These are phyloP conservation scores for human (Homo sapiens) DNA, from an alignment of 2,113 vertebrate genomes.

Conservation along the genomic window DNA sequence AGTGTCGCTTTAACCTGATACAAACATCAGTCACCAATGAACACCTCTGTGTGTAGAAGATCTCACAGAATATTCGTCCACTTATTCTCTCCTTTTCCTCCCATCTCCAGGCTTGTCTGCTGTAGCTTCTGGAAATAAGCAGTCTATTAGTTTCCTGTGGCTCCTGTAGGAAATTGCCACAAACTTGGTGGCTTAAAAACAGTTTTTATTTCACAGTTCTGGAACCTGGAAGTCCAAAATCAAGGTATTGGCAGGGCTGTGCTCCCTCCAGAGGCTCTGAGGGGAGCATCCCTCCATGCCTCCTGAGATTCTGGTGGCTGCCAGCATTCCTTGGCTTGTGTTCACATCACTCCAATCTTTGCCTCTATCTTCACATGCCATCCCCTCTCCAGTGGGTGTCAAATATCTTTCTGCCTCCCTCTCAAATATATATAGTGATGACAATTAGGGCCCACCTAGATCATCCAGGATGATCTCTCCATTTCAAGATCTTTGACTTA, in stretches of 20 bases:
- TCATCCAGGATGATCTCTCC: background rate
- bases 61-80: background rate
- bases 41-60: background rate
- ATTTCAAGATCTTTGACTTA: background rate
- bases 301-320: background rate
- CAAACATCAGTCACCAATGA: background rate
- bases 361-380: background rate
- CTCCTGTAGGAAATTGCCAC: background rate
- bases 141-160: background rate
- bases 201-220: background rate
- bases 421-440: background rate
- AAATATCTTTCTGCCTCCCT: background rate
- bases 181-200: background rate
- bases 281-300: background rate
- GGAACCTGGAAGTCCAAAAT: background rate
- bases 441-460: background rate
- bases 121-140: background rate
- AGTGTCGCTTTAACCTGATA: background rate
- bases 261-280: background rate
- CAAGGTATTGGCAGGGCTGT: background rate
- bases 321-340: background rate
- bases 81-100: background rate
- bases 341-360: background rate
- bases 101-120: background rate
- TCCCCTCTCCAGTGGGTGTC: background rate